A percentile compares a stretch with the other conserved stretches of the same genome.
phyloP scores from a whole-genome alignment of 2,888 invertebrate species.

The Cephus pulcher region DNA sequence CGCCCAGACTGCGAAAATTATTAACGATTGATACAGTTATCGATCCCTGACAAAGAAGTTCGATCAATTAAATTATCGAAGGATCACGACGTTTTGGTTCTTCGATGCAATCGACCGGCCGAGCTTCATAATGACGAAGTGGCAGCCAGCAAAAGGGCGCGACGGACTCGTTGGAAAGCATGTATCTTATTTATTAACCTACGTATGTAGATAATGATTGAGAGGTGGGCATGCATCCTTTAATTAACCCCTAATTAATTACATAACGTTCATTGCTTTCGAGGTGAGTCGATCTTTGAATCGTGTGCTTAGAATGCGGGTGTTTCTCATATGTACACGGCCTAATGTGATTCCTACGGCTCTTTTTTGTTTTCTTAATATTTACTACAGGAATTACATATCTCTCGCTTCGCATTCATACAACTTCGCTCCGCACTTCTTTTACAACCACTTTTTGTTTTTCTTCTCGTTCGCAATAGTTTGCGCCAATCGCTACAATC shows the following conservation, averaged over 20 bases:
- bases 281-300: constrained; percentile 5
- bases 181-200: constrained; percentile 35
- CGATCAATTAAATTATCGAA: not conserved
- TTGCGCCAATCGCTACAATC: not conserved
- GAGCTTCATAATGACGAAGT: not conserved
- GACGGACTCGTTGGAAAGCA: constrained; percentile 30
- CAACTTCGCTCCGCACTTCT: constrained; percentile 25
- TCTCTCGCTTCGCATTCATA: constrained; percentile 15
- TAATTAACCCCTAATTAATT: constrained; percentile 19
- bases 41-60: not conserved
- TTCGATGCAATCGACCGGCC: not conserved
- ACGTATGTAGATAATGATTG: constrained; percentile 45
- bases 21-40: not conserved
- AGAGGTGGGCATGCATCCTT: constrained; percentile 38
- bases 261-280: constrained; percentile 20
- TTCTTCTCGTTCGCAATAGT: constrained; percentile 23
- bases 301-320: constrained; percentile 7
- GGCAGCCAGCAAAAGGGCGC: constrained; percentile 21
- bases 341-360: constrained; percentile 15
- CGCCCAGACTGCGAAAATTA: not conserved
- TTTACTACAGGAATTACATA: not conserved
- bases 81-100: not conserved
- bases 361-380: not conserved
- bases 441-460: constrained; percentile 20
- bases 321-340: constrained; percentile 18